Conservation (phyloP, 1,140 invertebrate species). For the Drosophila jambulina region DNA sequence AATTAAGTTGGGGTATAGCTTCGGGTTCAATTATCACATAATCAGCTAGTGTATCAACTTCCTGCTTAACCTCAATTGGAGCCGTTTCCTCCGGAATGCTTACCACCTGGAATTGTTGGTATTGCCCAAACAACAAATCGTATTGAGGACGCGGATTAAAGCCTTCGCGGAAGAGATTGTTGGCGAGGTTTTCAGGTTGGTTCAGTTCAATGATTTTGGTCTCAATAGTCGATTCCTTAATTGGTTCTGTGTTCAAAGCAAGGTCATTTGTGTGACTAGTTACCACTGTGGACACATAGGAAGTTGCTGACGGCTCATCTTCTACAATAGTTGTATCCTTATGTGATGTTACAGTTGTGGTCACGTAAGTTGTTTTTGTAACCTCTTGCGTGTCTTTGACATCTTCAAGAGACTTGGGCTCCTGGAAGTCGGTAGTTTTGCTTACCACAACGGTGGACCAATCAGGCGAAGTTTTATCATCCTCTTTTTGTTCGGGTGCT, state of each 20-base stretch:
- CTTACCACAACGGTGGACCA: conserved; percentile 78
- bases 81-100: conserved; percentile 7
- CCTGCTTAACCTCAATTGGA: conserved; percentile 9
- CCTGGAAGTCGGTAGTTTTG: conserved; percentile 74
- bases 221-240: not conserved
- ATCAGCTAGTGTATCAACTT: conserved; percentile 49
- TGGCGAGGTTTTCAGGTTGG: conserved; percentile 15
- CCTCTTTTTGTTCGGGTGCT: conserved; percentile 27
- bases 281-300: conserved; percentile 70
- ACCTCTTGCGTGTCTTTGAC: conserved; percentile 17
- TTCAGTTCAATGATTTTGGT: conserved; percentile 8
- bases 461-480: conserved; percentile 23
- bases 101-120: conserved; percentile 34
- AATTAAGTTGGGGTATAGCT: conserved; percentile 64
- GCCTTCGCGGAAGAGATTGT: conserved; percentile 30
- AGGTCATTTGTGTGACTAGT: conserved; percentile 58
- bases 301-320: conserved; percentile 31
- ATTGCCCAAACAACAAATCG: conserved; percentile 35
- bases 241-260: conserved; percentile 8
- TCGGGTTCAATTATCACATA: conserved; percentile 82
- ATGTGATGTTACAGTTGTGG: conserved; percentile 75
- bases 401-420: conserved; percentile 58
- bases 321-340: conserved; percentile 47
- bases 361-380: conserved; percentile 68
- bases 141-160: conserved; percentile 31